Conservation (phyloP, 2,113 vertebrate species). For the Centropus unirufus region DNA sequence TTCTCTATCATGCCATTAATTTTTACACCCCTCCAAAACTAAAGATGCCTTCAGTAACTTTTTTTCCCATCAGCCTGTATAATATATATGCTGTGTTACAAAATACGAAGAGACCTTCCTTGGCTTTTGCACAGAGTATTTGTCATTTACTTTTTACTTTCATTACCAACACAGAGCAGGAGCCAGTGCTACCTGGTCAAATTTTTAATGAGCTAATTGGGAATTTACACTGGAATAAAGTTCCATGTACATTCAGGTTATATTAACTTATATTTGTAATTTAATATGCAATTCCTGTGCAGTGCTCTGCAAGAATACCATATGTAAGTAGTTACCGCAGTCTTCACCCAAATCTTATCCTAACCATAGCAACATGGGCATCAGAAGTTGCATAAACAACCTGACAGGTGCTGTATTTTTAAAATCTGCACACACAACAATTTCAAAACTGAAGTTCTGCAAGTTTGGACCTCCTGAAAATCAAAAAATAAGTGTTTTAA, state of each 20-base stretch:
- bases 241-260: slow-evolving; percentile 9
- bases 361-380: slow-evolving; percentile 77
- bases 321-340: slow-evolving; percentile 74
- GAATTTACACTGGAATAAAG: neutral
- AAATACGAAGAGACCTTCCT: neutral
- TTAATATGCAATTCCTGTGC: slow-evolving; percentile 69
- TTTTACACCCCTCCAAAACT: neutral
- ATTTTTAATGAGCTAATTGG: neutral
- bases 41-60: neutral
- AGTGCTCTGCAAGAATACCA: slow-evolving; percentile 56
- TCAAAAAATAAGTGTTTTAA: neutral
- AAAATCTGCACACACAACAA: slow-evolving; percentile 51
- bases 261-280: slow-evolving; percentile 43
- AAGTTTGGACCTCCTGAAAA: neutral
- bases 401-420: slow-evolving; percentile 36
- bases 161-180: rapidly evolving
- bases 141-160: neutral
- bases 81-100: neutral
- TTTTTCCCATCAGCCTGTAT: neutral
- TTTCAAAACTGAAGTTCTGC: slow-evolving; percentile 67
- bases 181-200: neutral
- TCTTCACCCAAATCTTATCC: slow-evolving; percentile 58
- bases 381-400: slow-evolving; percentile 65
- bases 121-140: neutral
- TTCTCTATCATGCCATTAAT: neutral